A percentile compares a stretch with the other conserved stretches of the same genome.
Evolutionary conservation across 2,113 vertebrate species (phyloP).

Genomic region (Colinus virginianus): DNA sequence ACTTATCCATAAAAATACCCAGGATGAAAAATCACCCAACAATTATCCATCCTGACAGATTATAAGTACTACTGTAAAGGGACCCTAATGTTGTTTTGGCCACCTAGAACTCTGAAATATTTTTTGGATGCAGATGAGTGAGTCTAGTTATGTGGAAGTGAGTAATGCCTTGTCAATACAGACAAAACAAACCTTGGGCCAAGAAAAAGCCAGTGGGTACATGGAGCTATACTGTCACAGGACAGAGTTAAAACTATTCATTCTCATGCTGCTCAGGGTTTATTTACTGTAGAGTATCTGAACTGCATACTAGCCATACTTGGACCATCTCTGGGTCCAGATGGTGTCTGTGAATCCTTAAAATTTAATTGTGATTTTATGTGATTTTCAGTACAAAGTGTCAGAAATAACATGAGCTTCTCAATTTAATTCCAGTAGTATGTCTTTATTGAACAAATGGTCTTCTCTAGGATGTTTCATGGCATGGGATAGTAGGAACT

Average conservation of each 20-base stretch:
- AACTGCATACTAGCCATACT: not conserved
- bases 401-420: not conserved
- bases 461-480: not conserved
- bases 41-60: accelerated
- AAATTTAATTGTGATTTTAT: not conserved
- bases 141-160: not conserved
- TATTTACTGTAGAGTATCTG: not conserved
- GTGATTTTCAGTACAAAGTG: not conserved
- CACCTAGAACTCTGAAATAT: not conserved
- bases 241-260: not conserved
- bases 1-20: not conserved
- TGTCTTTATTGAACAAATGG: not conserved
- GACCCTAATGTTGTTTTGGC: not conserved
- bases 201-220: not conserved
- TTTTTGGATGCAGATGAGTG: not conserved
- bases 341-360: not conserved
- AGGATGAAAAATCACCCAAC: not conserved
- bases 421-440: not conserved
- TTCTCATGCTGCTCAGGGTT: not conserved
- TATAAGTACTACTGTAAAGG: not conserved
- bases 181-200: not conserved
- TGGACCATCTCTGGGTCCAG: not conserved
- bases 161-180: not conserved
- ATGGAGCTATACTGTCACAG: not conserved
- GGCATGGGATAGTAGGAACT: not conserved